Evolutionary conservation across 30 jellyfish, hydroid and myxozoan genomes (phyloP), one percentile per base, ranked within the genome.

Genomic region (Phacellophora camtschatica): DNA sequence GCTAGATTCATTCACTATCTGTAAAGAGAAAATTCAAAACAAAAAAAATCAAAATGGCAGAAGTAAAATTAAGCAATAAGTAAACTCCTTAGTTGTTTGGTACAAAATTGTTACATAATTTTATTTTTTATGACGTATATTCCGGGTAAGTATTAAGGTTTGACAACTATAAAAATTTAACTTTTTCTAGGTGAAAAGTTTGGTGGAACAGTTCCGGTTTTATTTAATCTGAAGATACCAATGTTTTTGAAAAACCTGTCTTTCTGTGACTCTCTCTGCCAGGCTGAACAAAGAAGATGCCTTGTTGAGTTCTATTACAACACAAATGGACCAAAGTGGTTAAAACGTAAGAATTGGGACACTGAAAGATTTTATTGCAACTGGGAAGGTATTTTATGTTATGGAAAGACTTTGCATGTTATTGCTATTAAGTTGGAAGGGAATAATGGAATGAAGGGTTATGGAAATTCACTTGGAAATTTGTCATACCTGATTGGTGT

Each of bases 371-470:
- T 55, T 43, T 45, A 56, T 55, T 84, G 95, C 41, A 84, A 84
- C 43, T 84, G 95, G 95, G 95, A 84, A 20, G 95, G 95, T 3
- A 30, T 84, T 19, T 32, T 84, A 15, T 84, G 95, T 45, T 72
- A 67, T 74, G 34, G 29, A 20, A 32, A 82, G 23, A 84, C 84
- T 2, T 30, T 1, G 10, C 88, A 72, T 34, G 77, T 84, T 28
- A 61, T 84, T 4, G 95, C 95, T 23, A 61, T 84, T 25, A 29
- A 74, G 11, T 58, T 84, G 12, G 41, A 72, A 71, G 84, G 77
- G 12, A 72, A 84, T 45, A 57, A 62, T 13, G 87, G 86, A 13
- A 84, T 84, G 83, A 16, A 68, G 19, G 95, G 95, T 20, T 36
- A 36, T 27, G 88, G 80, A 33, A 22, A n/a, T 16, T 41, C 64